Percentiles rank a stretch among this genome's conserved stretches.
Evolutionary conservation across 2,888 invertebrate species (phyloP).

Genomic region (Clepsis dumicolana): DNA sequence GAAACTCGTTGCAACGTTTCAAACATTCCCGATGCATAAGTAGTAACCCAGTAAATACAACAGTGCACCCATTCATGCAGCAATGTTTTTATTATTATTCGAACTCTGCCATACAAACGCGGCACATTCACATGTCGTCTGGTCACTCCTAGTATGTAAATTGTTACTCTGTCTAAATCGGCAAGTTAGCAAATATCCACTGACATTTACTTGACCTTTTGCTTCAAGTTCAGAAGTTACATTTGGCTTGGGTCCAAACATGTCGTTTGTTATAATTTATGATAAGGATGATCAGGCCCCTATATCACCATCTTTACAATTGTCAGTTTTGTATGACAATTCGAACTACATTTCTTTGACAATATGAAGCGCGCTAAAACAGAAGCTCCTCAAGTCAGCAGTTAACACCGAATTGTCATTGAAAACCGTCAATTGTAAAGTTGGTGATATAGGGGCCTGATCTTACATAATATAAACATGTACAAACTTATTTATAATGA

Average conservation of each 20-base stretch:
- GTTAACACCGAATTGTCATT: too few species aligned
- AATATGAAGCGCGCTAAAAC: too few species aligned
- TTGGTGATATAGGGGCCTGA: too few species aligned
- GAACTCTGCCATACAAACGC: slow-evolving; percentile 58
- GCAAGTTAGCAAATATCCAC: background rate
- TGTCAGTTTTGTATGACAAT: too few species aligned
- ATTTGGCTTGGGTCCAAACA: background rate
- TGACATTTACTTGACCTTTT: slow-evolving; percentile 2
- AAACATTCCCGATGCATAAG: slow-evolving; percentile 48
- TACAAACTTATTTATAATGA: too few species aligned
- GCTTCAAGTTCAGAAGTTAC: slow-evolving; percentile 12
- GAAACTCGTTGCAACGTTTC: slow-evolving; percentile 2
- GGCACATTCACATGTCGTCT: slow-evolving; percentile 9
- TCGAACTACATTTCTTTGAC: too few species aligned
- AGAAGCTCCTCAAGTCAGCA: too few species aligned
- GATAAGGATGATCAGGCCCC: too few species aligned
- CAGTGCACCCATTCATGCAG: slow-evolving; percentile 79
- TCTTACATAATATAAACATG: too few species aligned
- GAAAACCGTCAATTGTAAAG: too few species aligned
- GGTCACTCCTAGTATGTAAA: background rate
- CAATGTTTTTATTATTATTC: slow-evolving; percentile 79
- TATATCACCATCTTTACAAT: too few species aligned
- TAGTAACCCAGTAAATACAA: slow-evolving; percentile 64
- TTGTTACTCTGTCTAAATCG: background rate
- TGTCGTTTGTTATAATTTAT: background rate